A percentile compares a stretch with the other conserved stretches of the same genome.
Evolutionary conservation across 2,888 invertebrate genomes (phyloP).

Genomic region (Ormia ochracea): DNA sequence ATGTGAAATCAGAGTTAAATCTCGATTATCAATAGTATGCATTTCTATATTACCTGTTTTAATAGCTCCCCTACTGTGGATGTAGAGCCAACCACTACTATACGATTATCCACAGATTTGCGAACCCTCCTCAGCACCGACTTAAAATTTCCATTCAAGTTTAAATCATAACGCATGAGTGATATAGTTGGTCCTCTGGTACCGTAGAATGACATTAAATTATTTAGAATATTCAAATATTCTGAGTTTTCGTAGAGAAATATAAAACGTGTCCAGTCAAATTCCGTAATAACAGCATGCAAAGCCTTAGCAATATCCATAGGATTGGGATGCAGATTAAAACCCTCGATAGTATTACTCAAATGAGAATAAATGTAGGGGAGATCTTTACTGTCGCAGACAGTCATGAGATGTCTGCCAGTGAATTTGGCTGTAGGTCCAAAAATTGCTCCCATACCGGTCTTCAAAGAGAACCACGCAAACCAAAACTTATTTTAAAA

Average conservation of each 20-base stretch:
- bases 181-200: slow-evolving; percentile 79
- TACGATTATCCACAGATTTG: slow-evolving; percentile 82
- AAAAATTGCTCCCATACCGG: slow-evolving; percentile 87
- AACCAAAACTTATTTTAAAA: no score
- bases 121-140: slow-evolving; percentile 83
- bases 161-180: slow-evolving; percentile 81
- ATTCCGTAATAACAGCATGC: slow-evolving; percentile 82
- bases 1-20: neutral
- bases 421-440: slow-evolving; percentile 85
- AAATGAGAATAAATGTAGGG: slow-evolving; percentile 89
- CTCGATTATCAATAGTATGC: no score
- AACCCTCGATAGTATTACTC: slow-evolving; percentile 80
- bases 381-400: slow-evolving; percentile 88
- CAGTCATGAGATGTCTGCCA: slow-evolving; percentile 86
- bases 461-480: slow-evolving; percentile 75
- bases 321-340: slow-evolving; percentile 85
- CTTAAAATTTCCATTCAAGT: slow-evolving; percentile 83
- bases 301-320: slow-evolving; percentile 81
- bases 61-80: slow-evolving; percentile 80
- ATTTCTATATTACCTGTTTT: slow-evolving; percentile 72
- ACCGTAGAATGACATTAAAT: slow-evolving; percentile 82
- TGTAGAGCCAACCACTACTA: slow-evolving; percentile 84
- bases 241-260: slow-evolving; percentile 80
- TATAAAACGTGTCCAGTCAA: slow-evolving; percentile 90
- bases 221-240: slow-evolving; percentile 84